Evolutionary conservation across 92 coral and sea anemone genomes (phyloP), one percentile per base, ranked within the genome.

Genomic region (Epizoanthus scotinus): DNA sequence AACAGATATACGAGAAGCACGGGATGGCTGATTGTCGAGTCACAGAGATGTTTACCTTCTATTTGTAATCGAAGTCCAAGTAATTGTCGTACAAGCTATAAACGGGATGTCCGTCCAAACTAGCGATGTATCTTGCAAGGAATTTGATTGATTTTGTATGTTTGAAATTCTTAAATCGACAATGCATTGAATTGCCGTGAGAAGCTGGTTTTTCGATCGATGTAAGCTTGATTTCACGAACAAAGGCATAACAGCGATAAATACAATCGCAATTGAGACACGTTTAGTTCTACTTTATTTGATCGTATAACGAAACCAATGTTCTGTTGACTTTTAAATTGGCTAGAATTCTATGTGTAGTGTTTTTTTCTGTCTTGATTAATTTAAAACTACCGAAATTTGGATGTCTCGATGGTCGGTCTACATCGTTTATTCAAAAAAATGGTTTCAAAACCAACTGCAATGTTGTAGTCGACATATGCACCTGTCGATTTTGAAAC

Each of bases 401-500:
- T 75, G 57, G 29, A 75, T 36, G 66, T 59, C 68, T 40, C 17
- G 24, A 38, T 18, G 40, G 38, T 59, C 42, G 36, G 22, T 34
- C 61, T 59, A 57, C 21, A 59, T 75, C 56, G 13, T 59, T 31
- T 75, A 55, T 55, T 75, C 61, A 31, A 57, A 59, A 54, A 26
- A 75, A 36, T 75, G 52, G 57, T 59, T 75, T 60, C 22, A 59
- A 75, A 75, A 40, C 67, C 67, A 67, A 75, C 67, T 55, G 40
- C 81, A 75, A 67, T 42, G 81, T 47, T 7, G 10, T n/a, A 64
- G 40, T 75, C 63, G 68, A 36, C 57, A 20, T 58, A 75, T 75
- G 81, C 81, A 75, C 81, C 81, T 75, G 81, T 63, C 67, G 49
- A 59, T 40, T 38, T 34, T 36, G 28, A 58, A 75, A 58, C 81